These are phyloP conservation scores for Rhinolophus sinicus DNA, from an alignment of 2,113 vertebrate species.

Conservation along the genomic window DNA sequence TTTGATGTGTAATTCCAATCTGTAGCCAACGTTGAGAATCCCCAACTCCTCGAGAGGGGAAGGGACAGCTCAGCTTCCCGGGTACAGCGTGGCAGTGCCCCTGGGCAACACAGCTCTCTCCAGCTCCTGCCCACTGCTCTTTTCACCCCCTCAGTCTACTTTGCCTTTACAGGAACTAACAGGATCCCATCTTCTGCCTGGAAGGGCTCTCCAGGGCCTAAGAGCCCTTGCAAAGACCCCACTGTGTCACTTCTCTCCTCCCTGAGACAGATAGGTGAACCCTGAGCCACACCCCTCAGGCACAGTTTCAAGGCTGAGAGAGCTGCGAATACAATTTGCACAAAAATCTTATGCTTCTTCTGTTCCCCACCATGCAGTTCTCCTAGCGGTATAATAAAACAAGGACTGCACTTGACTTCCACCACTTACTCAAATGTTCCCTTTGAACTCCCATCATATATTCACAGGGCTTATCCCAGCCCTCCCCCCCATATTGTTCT, in stretches of 20 bases:
- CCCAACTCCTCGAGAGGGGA: fast-evolving
- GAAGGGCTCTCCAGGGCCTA: background rate
- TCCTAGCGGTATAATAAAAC: background rate
- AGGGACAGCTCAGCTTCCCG: background rate
- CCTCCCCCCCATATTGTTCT: background rate
- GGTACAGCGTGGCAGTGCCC: background rate
- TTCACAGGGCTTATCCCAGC: background rate
- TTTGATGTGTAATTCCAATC: background rate
- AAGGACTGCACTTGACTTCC: background rate
- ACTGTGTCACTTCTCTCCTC: background rate
- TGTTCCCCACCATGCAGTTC: background rate
- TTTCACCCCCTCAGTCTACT: fast-evolving
- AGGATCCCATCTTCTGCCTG: background rate
- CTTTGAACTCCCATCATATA: background rate
- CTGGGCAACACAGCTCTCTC: background rate
- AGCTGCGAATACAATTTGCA: background rate
- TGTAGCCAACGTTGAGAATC: background rate
- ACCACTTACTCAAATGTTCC: background rate
- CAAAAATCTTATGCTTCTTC: background rate
- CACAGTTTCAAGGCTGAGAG: background rate
- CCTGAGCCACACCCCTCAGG: background rate
- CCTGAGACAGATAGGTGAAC: background rate
- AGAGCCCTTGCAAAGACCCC: background rate
- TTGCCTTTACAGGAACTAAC: background rate
- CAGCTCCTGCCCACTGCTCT: fast-evolving